These are phyloP conservation scores for Scaptomyza reducta DNA, from an alignment of 2,888 invertebrate species.

Conservation along the genomic window DNA sequence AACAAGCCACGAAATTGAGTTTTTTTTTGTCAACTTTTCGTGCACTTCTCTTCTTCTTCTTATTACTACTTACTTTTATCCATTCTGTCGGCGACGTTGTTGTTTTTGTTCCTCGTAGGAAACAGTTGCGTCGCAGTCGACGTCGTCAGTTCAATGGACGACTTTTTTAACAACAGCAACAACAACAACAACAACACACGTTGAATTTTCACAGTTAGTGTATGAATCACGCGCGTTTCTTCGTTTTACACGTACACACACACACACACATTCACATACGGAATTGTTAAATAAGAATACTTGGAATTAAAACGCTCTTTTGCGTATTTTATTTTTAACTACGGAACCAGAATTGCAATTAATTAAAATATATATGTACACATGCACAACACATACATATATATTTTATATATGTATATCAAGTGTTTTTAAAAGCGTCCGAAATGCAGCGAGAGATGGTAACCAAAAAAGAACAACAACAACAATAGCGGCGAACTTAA, in stretches of 20 bases:
- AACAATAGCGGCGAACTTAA: conserved; percentile 58
- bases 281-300: conserved; percentile 53
- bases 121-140: conserved; percentile 49
- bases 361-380: conserved; percentile 56
- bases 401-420: neutral
- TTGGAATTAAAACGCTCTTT: conserved; percentile 67
- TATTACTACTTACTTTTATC: conserved; percentile 67
- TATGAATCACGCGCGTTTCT: conserved; percentile 66
- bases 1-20: conserved; percentile 48
- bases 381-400: conserved; percentile 4
- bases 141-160: conserved; percentile 69
- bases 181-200: conserved; percentile 32
- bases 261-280: conserved; percentile 11
- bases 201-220: conserved; percentile 39
- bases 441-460: conserved; percentile 24
- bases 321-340: conserved; percentile 73
- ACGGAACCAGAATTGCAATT: conserved; percentile 54
- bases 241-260: conserved; percentile 43
- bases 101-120: conserved; percentile 41
- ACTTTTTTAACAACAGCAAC: conserved; percentile 18
- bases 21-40: conserved; percentile 25
- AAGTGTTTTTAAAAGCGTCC: conserved; percentile 20
- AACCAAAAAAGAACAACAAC: conserved; percentile 25
- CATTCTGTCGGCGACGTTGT: conserved; percentile 51
- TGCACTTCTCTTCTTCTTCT: conserved; percentile 15